Evolutionary conservation across 2,888 invertebrate species (phyloP).

Genomic region (Hypselothyrea guttata): DNA sequence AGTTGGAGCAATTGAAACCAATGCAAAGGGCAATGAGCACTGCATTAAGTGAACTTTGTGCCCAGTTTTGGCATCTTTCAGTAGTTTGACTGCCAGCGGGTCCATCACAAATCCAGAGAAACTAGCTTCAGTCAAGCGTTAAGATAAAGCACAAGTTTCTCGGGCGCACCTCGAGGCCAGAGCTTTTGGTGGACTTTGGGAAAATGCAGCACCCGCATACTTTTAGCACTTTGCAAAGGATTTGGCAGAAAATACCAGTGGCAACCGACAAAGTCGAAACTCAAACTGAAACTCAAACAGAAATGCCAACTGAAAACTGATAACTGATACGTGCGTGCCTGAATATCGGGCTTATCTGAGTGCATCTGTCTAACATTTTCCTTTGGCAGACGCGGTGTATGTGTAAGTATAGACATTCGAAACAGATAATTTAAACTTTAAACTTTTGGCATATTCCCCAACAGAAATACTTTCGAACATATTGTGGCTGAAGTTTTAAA

Average conservation of each 20-base stretch:
- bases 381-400: slow-evolving; percentile 27
- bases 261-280: slow-evolving; percentile 21
- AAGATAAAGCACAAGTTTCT: slow-evolving; percentile 54
- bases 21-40: too few species aligned
- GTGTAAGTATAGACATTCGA: slow-evolving; percentile 15
- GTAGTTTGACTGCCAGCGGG: not conserved
- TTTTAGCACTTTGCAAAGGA: slow-evolving; percentile 5
- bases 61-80: slow-evolving; percentile 15
- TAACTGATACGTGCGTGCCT: slow-evolving; percentile 38
- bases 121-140: slow-evolving; percentile 47
- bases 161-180: slow-evolving; percentile 34
- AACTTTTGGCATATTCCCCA: too few species aligned
- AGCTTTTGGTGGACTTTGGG: slow-evolving; percentile 1
- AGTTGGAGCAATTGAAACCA: too few species aligned
- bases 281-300: slow-evolving; percentile 8
- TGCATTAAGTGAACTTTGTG: slow-evolving; percentile 7
- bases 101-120: not conserved
- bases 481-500: not conserved
- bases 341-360: slow-evolving; percentile 38
- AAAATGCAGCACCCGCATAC: slow-evolving; percentile 34
- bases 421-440: not conserved
- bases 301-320: slow-evolving; percentile 10
- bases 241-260: slow-evolving; percentile 2
- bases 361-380: slow-evolving; percentile 20
- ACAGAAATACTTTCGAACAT: too few species aligned